Evolutionary conservation across 1,140 invertebrate species (phyloP), one percentile per base, ranked within the genome.

Genomic region (Choristoneura fumiferana): DNA sequence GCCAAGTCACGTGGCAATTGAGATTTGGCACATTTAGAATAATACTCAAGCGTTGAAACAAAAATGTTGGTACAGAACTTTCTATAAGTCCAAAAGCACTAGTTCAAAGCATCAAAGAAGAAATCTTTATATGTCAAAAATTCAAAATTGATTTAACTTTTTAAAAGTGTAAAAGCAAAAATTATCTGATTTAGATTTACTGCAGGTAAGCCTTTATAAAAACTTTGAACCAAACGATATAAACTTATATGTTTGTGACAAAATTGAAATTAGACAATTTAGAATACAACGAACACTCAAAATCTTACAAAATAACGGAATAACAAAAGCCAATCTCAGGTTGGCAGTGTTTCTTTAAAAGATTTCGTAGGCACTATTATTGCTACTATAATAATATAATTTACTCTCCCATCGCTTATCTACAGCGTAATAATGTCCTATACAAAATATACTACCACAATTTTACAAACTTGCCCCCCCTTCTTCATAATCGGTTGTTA

Each of bases 351-450:
- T 84, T 85, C 82, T 88, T 88, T 80, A 74, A 78, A 88, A 86
- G 83, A 87, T 67, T 71, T 81, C 80, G 63, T 77, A 88, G 85
- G 85, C 85, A 88, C 85, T 87, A 88, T 81, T 88, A 88, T 88
- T 88, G 84, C 85, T 87, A 88, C 77, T 81, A 86, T 49, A 57
- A 34, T 78, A 81, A 84, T 87, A 88, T 86, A 84, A 84, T 83
- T 84, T 85, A 84, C 76, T 63, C 60, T 65, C 74, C 62, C 60
- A 65, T 71, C 76, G 77, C 83, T 78, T 84, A 88, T 86, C 81
- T 84, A 88, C 78, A 88, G 82, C 83, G 74, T 76, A 71, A 75
- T 63, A 75, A 67, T 73, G 71, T 66, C 78, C 84, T 84, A 85
- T 85, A 84, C 78, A 86, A 84, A 84, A 87, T 84, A 87, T 76